A percentile compares a stretch with the other conserved stretches of the same genome.
phyloP scores from a whole-genome alignment of 2,113 vertebrate genomes.

The Lates calcarifer region DNA sequence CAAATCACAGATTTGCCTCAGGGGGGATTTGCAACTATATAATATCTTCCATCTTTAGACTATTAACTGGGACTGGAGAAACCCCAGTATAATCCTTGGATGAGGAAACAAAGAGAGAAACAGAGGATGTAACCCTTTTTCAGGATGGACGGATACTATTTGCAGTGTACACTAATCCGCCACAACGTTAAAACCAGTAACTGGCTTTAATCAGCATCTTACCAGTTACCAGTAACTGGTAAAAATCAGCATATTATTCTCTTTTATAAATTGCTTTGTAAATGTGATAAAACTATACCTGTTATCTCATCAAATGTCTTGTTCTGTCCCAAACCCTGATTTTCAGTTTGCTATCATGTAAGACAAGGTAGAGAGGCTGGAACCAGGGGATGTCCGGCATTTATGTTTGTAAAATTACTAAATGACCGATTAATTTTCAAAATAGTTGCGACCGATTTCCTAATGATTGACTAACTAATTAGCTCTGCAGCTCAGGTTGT shows the following conservation, averaged over 20 bases:
- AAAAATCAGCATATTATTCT: too few species aligned
- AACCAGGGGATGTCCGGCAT: too few species aligned
- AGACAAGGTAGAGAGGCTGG: neutral
- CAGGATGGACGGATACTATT: neutral
- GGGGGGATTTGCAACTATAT: neutral
- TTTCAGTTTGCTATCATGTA: too few species aligned
- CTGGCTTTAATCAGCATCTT: too few species aligned
- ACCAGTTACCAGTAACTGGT: too few species aligned
- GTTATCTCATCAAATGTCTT: too few species aligned
- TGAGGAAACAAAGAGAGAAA: neutral
- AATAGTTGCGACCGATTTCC: too few species aligned
- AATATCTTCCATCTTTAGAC: neutral
- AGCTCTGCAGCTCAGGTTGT: neutral
- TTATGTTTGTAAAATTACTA: neutral
- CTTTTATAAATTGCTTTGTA: neutral
- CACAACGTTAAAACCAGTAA: too few species aligned
- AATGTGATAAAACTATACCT: too few species aligned
- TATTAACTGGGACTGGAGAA: neutral
- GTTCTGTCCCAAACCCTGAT: too few species aligned
- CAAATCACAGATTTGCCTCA: neutral
- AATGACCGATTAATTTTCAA: neutral
- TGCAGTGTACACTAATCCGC: neutral
- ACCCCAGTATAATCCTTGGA: neutral
- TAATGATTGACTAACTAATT: neutral
- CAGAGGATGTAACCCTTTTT: neutral